A percentile compares a stretch with the other conserved stretches of the same genome.
phyloP scores from a whole-genome alignment of 2,113 vertebrate genomes.

The Vulpes ferrilata region DNA sequence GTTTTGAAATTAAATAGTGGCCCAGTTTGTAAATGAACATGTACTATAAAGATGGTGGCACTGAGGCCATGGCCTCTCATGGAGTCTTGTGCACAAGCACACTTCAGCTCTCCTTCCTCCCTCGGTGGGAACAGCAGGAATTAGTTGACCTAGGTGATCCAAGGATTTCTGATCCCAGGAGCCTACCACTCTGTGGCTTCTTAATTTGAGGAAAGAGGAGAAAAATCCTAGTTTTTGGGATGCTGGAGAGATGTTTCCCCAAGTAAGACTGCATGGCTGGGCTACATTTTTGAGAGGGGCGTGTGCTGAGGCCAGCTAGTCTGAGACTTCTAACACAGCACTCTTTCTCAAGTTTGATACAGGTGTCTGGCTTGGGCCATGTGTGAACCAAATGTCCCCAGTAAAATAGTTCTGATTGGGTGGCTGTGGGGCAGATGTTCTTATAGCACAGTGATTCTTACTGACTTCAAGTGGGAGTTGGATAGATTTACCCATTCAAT shows the following conservation, averaged over 20 bases:
- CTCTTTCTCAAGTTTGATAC: background rate
- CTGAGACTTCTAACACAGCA: background rate
- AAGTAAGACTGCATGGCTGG: background rate
- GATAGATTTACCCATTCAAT: conserved; percentile 56
- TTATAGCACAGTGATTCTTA: background rate
- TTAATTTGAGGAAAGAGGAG: background rate
- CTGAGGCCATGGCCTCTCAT: background rate
- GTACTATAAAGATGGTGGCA: background rate
- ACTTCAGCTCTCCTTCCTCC: background rate
- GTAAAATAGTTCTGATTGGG: background rate
- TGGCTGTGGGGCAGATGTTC: background rate
- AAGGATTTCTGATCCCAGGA: background rate
- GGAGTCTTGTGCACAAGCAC: background rate
- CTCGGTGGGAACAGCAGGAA: background rate
- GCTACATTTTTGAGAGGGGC: background rate
- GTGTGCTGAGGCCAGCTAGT: background rate
- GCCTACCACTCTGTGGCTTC: background rate
- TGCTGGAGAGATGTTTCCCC: background rate
- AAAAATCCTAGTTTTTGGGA: background rate
- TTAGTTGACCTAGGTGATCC: background rate
- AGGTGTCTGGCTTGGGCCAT: rapidly evolving
- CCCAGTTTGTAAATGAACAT: background rate
- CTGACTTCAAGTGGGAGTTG: background rate
- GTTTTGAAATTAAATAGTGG: background rate
- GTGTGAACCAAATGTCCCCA: background rate